Evolutionary conservation across 2,797 vertebrate species (phyloP), one percentile per base, ranked within the genome.

Genomic region (Betta splendens): DNA sequence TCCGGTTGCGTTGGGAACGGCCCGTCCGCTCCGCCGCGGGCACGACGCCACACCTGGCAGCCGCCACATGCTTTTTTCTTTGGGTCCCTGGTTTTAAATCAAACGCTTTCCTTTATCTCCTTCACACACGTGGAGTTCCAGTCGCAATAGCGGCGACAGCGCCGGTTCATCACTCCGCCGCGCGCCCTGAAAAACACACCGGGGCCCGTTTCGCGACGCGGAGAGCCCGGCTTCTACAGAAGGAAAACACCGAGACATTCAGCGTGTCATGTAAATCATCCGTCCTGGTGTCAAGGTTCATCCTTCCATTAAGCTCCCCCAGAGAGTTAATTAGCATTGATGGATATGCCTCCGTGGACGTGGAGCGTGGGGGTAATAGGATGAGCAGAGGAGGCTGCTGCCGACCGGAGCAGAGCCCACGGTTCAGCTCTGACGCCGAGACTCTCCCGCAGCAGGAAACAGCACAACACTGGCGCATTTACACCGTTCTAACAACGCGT

Each of bases 321-420:
- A 51, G 36, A 43, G 45, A 59, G 47, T 64, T 67, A 65, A 79
- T 77, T 67, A 81, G 73, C 40, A 48, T 47, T 69, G 78, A 76
- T 72, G 58, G 69, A 83, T 77, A 71, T 42, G 32, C 42, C n/a
- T 51, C 61, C 65, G 78, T 81, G 75, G 73, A 69, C 62, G 49
- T 58, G 48, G 70, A 35, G 60, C 69, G 75, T 42, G 51, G 60
- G 36, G 21, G 64, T 64, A 67, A 62, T 77, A 42, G 59, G 48
- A 57, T 54, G 47, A 66, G 21, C 50, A 17, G 51, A 43, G 13
- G 45, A 39, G 26, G 65, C 57, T 43, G 63, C 51, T 64, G 38
- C 45, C 33, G 20, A 48, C 31, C 11, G 7, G n/a, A n/a, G n/a
- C 54, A 49, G 61, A 60, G 51, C 39, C 15, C 1, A 6, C 37